phyloP scores from a whole-genome alignment of 2,797 vertebrate genomes.

The Eurystomus glaucurus region DNA sequence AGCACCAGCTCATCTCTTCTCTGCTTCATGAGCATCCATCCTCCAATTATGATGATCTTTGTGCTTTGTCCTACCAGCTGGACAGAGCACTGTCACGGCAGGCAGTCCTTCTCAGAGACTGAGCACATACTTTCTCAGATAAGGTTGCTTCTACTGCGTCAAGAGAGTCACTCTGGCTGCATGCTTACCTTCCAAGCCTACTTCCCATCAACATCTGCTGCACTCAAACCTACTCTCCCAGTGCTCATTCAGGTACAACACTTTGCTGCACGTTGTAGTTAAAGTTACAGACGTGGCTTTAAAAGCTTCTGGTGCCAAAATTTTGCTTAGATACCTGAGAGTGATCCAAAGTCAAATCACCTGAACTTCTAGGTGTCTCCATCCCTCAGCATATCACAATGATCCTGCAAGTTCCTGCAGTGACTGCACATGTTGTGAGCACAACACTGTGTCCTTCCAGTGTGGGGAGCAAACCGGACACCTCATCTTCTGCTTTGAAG shows the following conservation, averaged over 20 bases:
- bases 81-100: background rate
- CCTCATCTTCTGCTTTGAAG: background rate
- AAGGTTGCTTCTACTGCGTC: background rate
- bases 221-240: background rate
- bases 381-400: background rate
- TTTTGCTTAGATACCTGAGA: background rate
- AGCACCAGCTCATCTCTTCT: background rate
- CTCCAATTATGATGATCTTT: background rate
- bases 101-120: background rate
- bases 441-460: background rate
- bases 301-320: background rate
- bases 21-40: background rate
- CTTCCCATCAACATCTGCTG: background rate
- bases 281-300: background rate
- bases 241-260: background rate
- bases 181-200: background rate
- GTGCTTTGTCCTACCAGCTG: background rate
- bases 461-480: rapidly evolving
- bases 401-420: background rate
- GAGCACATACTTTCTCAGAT: background rate
- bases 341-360: background rate
- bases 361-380: background rate
- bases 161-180: background rate
- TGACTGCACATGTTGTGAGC: background rate
- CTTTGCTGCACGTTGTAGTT: background rate